These are phyloP conservation scores for Hydrochoerus hydrochaeris DNA, from an alignment of 2,113 vertebrate genomes.

Conservation along the genomic window DNA sequence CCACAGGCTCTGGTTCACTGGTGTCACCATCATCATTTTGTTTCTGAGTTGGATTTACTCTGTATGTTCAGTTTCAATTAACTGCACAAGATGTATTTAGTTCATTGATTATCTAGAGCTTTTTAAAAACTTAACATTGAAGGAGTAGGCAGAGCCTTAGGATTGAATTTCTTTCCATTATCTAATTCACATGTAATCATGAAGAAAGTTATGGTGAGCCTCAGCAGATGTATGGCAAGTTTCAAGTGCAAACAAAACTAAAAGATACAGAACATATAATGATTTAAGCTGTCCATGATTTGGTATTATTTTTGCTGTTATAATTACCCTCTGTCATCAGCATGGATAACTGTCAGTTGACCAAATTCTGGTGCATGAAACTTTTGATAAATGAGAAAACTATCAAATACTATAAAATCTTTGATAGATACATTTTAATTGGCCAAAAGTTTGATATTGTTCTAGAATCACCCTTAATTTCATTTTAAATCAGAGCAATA, in stretches of 20 bases:
- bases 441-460: not conserved
- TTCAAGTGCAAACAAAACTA: not conserved
- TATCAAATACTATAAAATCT: not conserved
- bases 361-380: not conserved
- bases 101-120: not conserved
- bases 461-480: slow-evolving; percentile 1
- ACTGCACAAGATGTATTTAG: not conserved
- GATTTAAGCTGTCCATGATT: not conserved
- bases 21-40: not conserved
- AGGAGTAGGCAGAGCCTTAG: not conserved
- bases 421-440: not conserved
- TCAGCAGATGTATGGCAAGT: not conserved
- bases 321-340: not conserved
- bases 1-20: not conserved
- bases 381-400: not conserved
- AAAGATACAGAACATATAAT: not conserved
- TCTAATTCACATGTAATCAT: not conserved
- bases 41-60: not conserved
- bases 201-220: not conserved
- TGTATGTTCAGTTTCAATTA: slow-evolving; percentile 7
- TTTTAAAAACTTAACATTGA: not conserved
- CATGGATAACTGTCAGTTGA: not conserved
- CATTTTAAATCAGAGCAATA: slow-evolving; percentile 55
- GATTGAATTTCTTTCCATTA: slow-evolving; percentile 4
- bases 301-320: not conserved